These are phyloP conservation scores for Garra rufa DNA, from an alignment of 2,113 vertebrate species.

Conservation along the genomic window DNA sequence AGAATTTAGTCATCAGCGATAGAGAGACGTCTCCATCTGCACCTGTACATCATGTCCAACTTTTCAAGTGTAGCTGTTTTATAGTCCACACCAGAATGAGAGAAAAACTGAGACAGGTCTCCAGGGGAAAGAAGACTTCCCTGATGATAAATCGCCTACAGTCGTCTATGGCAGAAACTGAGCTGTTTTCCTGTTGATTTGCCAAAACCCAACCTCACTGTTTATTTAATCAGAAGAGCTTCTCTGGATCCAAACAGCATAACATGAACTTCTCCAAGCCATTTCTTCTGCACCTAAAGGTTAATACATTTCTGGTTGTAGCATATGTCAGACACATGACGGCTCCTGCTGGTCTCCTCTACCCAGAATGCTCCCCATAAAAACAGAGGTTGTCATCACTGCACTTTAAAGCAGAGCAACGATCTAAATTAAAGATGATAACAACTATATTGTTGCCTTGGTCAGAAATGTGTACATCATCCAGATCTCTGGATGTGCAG, in stretches of 20 bases:
- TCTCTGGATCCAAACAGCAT: background rate
- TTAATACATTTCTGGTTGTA: conserved; percentile 5
- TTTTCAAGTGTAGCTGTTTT: conserved; percentile 10
- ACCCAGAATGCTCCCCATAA: background rate
- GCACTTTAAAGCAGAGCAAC: background rate
- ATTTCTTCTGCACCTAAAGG: background rate
- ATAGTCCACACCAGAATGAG: conserved; percentile 20
- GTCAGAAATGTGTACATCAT: background rate
- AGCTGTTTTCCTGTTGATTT: conserved; percentile 43
- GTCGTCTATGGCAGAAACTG: conserved; percentile 15
- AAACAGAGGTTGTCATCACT: conserved; percentile 2
- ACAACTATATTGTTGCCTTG: background rate
- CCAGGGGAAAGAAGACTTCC: conserved; percentile 4
- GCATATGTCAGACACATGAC: background rate
- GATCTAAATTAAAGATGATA: background rate
- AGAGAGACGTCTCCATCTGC: conserved; percentile 11
- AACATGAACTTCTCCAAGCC: background rate
- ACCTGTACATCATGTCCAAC: background rate
- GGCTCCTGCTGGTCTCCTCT: conserved; percentile 4
- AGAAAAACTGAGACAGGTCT: conserved; percentile 2
- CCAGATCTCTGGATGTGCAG: conserved; percentile 46
- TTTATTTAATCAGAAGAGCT: conserved; percentile 22
- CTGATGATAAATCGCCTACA: conserved; percentile 23
- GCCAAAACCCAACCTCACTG: background rate
- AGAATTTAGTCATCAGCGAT: background rate